Evolutionary conservation across 2,797 vertebrate species (phyloP).

Genomic region (Rhincodon typus): DNA sequence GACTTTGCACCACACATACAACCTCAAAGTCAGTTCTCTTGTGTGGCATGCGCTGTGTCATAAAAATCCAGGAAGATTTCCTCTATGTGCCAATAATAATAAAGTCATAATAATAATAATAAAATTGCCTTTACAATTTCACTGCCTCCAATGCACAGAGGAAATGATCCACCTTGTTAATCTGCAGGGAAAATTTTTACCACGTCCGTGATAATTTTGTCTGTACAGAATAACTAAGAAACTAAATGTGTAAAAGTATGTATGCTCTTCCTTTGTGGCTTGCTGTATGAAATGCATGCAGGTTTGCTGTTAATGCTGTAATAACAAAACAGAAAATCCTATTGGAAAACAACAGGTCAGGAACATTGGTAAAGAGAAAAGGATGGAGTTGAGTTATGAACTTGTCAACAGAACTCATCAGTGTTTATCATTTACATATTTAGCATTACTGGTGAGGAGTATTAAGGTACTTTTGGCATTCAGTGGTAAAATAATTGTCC

Average conservation of each 20-base stretch:
- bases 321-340: neutral
- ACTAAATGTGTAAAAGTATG: neutral
- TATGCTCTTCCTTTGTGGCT: neutral
- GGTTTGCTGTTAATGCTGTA: neutral
- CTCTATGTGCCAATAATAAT: neutral
- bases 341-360: neutral
- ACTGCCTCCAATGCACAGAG: neutral
- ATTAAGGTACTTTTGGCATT: neutral
- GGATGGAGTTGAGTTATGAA: no score
- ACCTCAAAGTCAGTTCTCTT: neutral
- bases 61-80: neutral
- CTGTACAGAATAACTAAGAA: neutral
- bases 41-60: neutral
- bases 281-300: neutral
- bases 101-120: neutral
- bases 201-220: neutral
- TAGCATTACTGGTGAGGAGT: neutral
- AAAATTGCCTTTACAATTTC: neutral
- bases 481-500: neutral
- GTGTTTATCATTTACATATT: neutral
- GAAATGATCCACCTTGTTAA: constrained; percentile 10
- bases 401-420: neutral
- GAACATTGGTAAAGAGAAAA: neutral
- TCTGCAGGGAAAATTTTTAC: neutral
- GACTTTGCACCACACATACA: neutral